A percentile compares a stretch with the other conserved stretches of the same genome.
These are phyloP conservation scores for Sabatieria punctata DNA, from an alignment of 2,888 invertebrate genomes.

Conservation along the genomic window DNA sequence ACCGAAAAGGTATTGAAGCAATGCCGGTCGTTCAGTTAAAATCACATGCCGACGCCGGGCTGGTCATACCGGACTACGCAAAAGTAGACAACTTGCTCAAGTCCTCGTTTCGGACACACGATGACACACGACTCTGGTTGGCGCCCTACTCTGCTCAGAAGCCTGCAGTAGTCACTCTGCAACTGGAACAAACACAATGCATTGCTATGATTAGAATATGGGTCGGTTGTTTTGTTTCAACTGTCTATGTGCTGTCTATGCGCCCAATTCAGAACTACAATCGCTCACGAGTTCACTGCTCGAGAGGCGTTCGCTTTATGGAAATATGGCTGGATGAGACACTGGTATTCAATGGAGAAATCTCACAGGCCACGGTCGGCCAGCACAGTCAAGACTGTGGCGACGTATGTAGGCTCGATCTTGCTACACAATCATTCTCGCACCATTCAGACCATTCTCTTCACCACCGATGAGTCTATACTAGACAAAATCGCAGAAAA, in stretches of 20 bases:
- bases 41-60: too few relatives aligned
- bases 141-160: conserved; percentile 46
- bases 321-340: conserved; percentile 50
- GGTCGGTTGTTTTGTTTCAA: conserved; percentile 37
- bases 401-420: too few relatives aligned
- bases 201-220: conserved; percentile 52
- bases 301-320: conserved; percentile 54
- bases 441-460: conserved; percentile 57
- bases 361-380: conserved; percentile 57
- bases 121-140: conserved; percentile 60
- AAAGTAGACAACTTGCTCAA: conserved; percentile 45
- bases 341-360: conserved; percentile 60
- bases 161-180: conserved; percentile 43
- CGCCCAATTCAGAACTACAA: conserved; percentile 72
- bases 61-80: background rate
- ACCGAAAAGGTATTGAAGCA: too few relatives aligned
- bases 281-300: conserved; percentile 65
- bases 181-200: conserved; percentile 40
- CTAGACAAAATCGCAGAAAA: conserved; percentile 44
- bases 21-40: too few relatives aligned
- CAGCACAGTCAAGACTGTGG: too few relatives aligned
- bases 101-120: conserved; percentile 53
- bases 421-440: conserved; percentile 8
- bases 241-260: too few relatives aligned
- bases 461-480: conserved; percentile 57